Conservation (phyloP, 2,113 vertebrate genomes). For the Pterocles orientalis region DNA sequence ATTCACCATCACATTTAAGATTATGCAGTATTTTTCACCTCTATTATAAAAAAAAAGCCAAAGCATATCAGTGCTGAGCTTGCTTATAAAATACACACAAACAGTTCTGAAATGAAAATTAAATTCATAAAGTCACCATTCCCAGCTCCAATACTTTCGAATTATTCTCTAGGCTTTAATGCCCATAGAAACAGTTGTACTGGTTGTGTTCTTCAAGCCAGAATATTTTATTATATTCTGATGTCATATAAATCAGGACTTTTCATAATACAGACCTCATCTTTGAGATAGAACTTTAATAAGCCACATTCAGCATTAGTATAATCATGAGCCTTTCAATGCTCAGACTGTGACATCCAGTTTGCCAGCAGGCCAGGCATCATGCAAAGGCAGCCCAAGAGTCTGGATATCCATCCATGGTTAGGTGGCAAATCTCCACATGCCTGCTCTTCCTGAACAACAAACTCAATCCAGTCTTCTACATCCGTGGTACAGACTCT, state of each 20-base stretch:
- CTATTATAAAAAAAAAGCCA: background rate
- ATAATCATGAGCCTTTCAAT: background rate
- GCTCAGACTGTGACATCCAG: background rate
- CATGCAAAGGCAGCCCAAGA: background rate
- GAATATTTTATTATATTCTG: background rate
- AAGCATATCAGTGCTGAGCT: background rate
- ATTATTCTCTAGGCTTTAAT: background rate
- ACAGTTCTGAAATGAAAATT: background rate
- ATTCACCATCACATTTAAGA: background rate
- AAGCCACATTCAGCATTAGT: background rate
- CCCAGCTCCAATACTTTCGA: background rate
- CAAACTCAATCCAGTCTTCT: background rate
- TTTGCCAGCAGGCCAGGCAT: background rate
- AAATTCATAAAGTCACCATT: background rate
- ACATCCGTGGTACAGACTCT: background rate
- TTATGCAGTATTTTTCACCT: background rate
- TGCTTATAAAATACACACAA: background rate
- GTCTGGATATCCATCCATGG: background rate
- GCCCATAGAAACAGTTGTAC: background rate
- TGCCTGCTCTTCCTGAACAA: background rate
- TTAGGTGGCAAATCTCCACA: background rate
- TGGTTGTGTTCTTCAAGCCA: background rate
- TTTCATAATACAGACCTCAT: background rate
- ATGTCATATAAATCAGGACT: background rate
- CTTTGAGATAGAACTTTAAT: background rate